Percentiles rank a stretch among this genome's conserved stretches.
These are phyloP conservation scores for Polyergus mexicanus DNA, from an alignment of 1,140 invertebrate genomes.

Conservation along the genomic window DNA sequence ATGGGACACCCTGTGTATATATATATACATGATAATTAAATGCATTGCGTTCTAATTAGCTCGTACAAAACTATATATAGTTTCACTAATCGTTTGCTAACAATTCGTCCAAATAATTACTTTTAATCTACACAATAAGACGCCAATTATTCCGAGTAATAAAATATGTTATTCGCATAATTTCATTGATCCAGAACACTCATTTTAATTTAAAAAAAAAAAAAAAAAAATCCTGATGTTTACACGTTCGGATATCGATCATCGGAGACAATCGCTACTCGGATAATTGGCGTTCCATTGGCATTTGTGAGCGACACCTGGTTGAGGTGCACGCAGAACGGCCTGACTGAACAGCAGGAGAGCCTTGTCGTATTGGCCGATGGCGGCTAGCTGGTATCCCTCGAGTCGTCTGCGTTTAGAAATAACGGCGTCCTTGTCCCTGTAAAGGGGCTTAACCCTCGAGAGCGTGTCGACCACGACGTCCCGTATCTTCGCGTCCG, in stretches of 20 bases:
- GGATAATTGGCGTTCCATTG: background rate
- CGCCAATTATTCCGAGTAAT: background rate
- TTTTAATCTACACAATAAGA: background rate
- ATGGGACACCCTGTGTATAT: too few relatives aligned
- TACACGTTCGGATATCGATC: background rate
- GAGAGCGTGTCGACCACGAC: constrained; percentile 86
- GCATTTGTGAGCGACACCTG: constrained; percentile 25
- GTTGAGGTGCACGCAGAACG: constrained; percentile 88
- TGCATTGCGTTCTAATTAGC: constrained; percentile 14
- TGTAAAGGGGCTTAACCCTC: constrained; percentile 87
- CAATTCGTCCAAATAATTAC: background rate
- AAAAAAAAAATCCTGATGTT: background rate
- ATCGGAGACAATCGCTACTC: background rate
- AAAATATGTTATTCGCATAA: background rate
- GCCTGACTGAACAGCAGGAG: constrained; percentile 88
- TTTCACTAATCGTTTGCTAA: background rate
- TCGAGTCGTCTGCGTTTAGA: constrained; percentile 85
- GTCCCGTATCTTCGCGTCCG: constrained; percentile 86
- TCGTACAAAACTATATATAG: background rate
- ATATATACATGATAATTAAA: constrained; percentile 20
- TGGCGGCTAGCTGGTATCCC: constrained; percentile 84
- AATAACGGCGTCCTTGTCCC: constrained; percentile 87
- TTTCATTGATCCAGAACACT: too few relatives aligned
- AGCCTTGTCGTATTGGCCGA: constrained; percentile 86
- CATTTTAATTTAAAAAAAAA: background rate